These are phyloP conservation scores for Chironomus tepperi DNA, from an alignment of 1,140 invertebrate species.

Conservation along the genomic window DNA sequence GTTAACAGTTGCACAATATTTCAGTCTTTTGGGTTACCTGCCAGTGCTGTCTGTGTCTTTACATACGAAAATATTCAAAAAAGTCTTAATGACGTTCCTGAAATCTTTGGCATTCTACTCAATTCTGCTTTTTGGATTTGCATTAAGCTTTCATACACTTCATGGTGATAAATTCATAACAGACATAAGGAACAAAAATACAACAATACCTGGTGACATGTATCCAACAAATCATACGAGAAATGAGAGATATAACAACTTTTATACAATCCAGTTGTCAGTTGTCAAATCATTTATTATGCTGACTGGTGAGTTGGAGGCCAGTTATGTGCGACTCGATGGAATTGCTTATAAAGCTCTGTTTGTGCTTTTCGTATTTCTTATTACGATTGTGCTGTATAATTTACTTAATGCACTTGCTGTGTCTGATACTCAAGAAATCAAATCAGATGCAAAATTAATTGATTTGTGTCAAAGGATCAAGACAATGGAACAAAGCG, in stretches of 20 bases:
- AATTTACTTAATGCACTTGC: slow-evolving; percentile 74
- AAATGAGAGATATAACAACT: slow-evolving; percentile 47
- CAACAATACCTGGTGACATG: not conserved
- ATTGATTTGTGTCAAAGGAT: slow-evolving; percentile 4
- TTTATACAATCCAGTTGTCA: slow-evolving; percentile 52
- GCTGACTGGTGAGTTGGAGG: slow-evolving; percentile 76
- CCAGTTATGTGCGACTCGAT: slow-evolving; percentile 59
- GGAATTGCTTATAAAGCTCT: slow-evolving; percentile 51
- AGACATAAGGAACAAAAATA: not conserved
- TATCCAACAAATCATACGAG: slow-evolving; percentile 37
- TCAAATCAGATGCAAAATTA: slow-evolving; percentile 14
- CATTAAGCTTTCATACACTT: slow-evolving; percentile 65
- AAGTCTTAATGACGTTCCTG: slow-evolving; percentile 66
- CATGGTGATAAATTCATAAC: slow-evolving; percentile 44
- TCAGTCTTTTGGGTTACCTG: slow-evolving; percentile 64
- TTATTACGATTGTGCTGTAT: slow-evolving; percentile 69
- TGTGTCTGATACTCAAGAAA: slow-evolving; percentile 51
- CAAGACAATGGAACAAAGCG: not conserved
- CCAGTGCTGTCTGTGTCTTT: slow-evolving; percentile 58
- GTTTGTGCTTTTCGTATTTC: slow-evolving; percentile 67
- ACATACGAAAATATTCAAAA: slow-evolving; percentile 67
- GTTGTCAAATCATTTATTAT: slow-evolving; percentile 74
- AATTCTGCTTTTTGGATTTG: slow-evolving; percentile 69
- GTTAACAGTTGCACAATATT: slow-evolving; percentile 62
- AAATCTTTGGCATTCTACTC: slow-evolving; percentile 70